Evolutionary conservation across 2,888 invertebrate species (phyloP).

Genomic region (Anticlea derivata): DNA sequence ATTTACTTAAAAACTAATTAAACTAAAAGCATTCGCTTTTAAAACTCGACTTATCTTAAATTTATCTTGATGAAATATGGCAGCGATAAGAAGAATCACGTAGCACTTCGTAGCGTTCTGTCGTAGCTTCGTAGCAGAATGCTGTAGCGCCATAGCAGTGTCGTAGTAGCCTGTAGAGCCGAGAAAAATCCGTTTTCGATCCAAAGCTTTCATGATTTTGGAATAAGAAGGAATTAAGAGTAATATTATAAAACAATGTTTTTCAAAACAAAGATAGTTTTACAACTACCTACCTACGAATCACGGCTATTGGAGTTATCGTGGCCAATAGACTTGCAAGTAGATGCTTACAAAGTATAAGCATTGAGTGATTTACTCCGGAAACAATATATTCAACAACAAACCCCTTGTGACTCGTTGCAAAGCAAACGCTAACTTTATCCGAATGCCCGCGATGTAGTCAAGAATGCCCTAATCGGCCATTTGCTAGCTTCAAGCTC

Average conservation of each 20-base stretch:
- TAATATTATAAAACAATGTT: too few relatives aligned
- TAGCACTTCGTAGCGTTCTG: conserved; percentile 11
- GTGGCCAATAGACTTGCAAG: not conserved
- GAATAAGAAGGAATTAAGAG: too few relatives aligned
- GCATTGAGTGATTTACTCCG: conserved; percentile 58
- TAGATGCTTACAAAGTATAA: conserved; percentile 6
- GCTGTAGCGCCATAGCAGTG: not conserved
- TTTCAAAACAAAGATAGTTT: too few relatives aligned
- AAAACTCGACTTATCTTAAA: too few relatives aligned
- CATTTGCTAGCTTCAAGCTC: conserved; percentile 71
- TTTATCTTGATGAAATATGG: too few relatives aligned
- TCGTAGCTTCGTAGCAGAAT: conserved; percentile 10
- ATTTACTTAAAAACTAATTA: too few relatives aligned
- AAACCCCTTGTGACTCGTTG: conserved; percentile 68
- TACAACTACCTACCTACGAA: too few relatives aligned
- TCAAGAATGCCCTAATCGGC: conserved; percentile 76
- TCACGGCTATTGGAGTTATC: too few relatives aligned
- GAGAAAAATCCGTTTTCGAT: too few relatives aligned
- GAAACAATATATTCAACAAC: conserved; percentile 61
- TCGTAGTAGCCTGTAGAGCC: not conserved
- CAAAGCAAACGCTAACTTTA: conserved; percentile 74
- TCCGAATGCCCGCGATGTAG: conserved; percentile 73
- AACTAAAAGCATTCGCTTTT: too few relatives aligned
- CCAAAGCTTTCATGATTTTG: too few relatives aligned
- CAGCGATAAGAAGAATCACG: conserved; percentile 12